phyloP scores from a whole-genome alignment of 2,113 vertebrate genomes.

The Pipra filicauda region DNA sequence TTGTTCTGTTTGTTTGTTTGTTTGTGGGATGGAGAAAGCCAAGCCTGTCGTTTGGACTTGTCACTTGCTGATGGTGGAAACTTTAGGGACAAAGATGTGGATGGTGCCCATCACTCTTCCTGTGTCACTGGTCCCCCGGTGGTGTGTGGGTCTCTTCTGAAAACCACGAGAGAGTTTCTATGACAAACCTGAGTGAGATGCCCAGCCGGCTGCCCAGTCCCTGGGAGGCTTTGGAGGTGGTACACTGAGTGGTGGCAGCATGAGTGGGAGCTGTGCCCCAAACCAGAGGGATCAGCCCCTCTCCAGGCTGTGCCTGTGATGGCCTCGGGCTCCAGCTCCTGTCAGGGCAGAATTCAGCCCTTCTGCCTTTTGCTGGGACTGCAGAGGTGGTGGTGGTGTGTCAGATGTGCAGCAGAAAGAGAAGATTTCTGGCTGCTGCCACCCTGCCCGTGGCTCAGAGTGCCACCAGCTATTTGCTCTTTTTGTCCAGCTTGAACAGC shows the following conservation, averaged over 20 bases:
- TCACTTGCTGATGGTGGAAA: background rate
- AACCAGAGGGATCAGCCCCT: background rate
- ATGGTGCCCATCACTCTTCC: fast-evolving
- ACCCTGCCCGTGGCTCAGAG: background rate
- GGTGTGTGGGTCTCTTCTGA: background rate
- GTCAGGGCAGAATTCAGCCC: background rate
- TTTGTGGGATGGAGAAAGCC: background rate
- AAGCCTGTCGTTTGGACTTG: fast-evolving
- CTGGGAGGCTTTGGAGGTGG: background rate
- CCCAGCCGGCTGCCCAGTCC: background rate
- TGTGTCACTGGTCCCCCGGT: background rate
- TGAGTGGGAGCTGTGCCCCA: background rate
- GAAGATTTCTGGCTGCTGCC: background rate
- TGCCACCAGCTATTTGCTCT: background rate
- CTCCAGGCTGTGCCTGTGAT: slow-evolving; percentile 3
- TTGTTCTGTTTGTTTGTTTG: background rate
- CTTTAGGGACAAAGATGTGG: fast-evolving
- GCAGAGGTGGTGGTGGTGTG: background rate
- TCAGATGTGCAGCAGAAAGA: background rate
- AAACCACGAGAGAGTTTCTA: background rate
- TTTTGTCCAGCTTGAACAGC: background rate
- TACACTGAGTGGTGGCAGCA: background rate
- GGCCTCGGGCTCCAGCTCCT: background rate
- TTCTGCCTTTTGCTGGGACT: background rate
- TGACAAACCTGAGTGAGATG: too few relatives aligned